phyloP scores from a whole-genome alignment of 2,113 vertebrate species.

The Willisornis vidua region DNA sequence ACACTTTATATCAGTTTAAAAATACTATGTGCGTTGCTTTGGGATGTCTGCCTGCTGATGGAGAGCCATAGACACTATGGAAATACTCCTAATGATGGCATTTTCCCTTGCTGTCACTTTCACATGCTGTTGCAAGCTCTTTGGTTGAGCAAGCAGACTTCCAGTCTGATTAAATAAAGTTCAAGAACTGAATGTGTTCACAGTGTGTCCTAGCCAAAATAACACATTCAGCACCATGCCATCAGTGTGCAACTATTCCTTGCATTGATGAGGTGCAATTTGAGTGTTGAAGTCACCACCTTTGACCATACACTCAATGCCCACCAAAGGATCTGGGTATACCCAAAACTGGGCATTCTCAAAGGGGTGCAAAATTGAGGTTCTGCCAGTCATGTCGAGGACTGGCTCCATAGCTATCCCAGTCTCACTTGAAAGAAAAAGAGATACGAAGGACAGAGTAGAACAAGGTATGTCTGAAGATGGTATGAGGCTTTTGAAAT shows the following conservation, averaged over 20 bases:
- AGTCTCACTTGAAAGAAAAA: background rate
- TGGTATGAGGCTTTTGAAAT: background rate
- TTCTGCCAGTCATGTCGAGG: background rate
- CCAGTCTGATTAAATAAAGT: background rate
- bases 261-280: accelerated
- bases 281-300: background rate
- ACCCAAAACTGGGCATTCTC: background rate
- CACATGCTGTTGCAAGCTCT: background rate
- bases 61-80: background rate
- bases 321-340: background rate
- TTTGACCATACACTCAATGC: background rate
- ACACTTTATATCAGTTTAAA: background rate
- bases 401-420: background rate
- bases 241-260: accelerated
- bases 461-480: background rate
- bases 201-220: background rate
- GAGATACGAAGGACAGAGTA: background rate
- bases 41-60: background rate
- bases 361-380: background rate
- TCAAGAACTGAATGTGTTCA: background rate
- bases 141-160: background rate
- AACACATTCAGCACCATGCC: accelerated
- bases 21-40: background rate
- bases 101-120: background rate
- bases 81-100: background rate